These are phyloP conservation scores for Oreonectes daqikongensis DNA, from an alignment of 2,797 vertebrate genomes.

Conservation along the genomic window DNA sequence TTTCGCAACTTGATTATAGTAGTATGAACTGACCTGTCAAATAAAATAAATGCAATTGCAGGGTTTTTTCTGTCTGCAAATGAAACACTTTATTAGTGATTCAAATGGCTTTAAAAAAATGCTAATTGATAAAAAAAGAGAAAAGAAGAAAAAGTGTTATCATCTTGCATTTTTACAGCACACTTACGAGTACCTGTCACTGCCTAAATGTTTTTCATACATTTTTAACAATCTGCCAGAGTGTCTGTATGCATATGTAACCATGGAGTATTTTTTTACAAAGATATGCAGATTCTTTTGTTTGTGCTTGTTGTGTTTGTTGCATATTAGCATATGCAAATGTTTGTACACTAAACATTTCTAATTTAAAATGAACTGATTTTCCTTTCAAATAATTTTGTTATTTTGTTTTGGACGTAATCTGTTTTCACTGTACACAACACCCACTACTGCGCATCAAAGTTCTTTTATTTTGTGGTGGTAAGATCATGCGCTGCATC, in stretches of 20 bases:
- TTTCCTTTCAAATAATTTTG: constrained; percentile 26
- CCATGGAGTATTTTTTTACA: constrained; percentile 42
- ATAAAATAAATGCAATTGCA: constrained; percentile 22
- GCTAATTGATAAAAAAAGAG: background rate
- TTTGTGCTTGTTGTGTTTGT: constrained; percentile 51
- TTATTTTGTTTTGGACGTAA: constrained; percentile 13
- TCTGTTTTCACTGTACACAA: constrained; percentile 39
- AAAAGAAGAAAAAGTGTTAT: background rate
- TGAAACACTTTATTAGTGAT: background rate
- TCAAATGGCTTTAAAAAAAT: background rate
- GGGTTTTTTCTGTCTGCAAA: background rate
- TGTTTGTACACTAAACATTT: constrained; percentile 55
- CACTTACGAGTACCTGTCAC: constrained; percentile 27
- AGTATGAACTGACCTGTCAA: background rate
- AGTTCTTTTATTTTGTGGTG: background rate
- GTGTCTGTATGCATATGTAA: constrained; percentile 29
- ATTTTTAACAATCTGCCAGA: constrained; percentile 24
- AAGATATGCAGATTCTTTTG: background rate
- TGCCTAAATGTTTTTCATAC: constrained; percentile 43
- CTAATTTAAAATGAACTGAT: constrained; percentile 51
- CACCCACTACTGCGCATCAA: background rate
- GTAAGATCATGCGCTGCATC: constrained; percentile 7
- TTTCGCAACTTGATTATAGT: constrained; percentile 2
- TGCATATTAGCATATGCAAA: constrained; percentile 55
- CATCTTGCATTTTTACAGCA: constrained; percentile 11